Percentiles rank a stretch among this genome's conserved stretches.
Conservation (phyloP, 2,888 invertebrate species). For the Aporophyla nigra region DNA sequence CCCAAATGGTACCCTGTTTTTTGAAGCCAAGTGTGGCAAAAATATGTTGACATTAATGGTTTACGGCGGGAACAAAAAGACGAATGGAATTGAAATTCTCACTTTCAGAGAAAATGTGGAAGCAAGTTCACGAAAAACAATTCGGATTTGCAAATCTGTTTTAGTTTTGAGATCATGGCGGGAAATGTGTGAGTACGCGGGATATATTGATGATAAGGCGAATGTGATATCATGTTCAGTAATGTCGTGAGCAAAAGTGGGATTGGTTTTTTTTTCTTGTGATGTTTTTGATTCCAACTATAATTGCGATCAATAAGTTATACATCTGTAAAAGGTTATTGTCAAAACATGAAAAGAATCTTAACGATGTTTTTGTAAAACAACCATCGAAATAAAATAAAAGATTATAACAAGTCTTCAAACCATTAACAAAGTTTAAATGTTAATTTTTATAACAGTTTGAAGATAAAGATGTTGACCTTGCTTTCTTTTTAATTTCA, state of each 20-base stretch:
- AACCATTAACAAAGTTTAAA: slow-evolving; percentile 11
- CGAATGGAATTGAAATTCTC: slow-evolving; percentile 61
- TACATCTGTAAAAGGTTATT: background rate
- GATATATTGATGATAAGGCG: slow-evolving; percentile 18
- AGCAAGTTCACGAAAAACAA: slow-evolving; percentile 53
- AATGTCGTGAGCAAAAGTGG: background rate
- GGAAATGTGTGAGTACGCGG: slow-evolving; percentile 1
- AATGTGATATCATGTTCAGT: slow-evolving; percentile 24
- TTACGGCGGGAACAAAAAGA: slow-evolving; percentile 50
- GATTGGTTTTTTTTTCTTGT: background rate
- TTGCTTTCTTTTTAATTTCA: slow-evolving; percentile 37
- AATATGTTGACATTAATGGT: slow-evolving; percentile 65
- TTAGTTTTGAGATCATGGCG: slow-evolving; percentile 42
- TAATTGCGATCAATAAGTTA: slow-evolving; percentile 1
- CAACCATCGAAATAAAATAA: slow-evolving; percentile 6
- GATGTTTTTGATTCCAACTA: background rate
- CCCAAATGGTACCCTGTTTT: slow-evolving; percentile 53
- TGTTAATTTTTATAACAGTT: slow-evolving; percentile 5
- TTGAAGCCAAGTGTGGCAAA: slow-evolving; percentile 55
- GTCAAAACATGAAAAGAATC: background rate
- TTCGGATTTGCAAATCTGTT: slow-evolving; percentile 62
- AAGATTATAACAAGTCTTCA: slow-evolving; percentile 7
- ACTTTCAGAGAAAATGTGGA: slow-evolving; percentile 27
- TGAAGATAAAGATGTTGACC: slow-evolving; percentile 25
- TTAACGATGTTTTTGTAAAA: slow-evolving; percentile 5